Percentiles rank a stretch among this genome's conserved stretches.
phyloP scores from a whole-genome alignment of 2,113 vertebrate species.

The Progne subis region DNA sequence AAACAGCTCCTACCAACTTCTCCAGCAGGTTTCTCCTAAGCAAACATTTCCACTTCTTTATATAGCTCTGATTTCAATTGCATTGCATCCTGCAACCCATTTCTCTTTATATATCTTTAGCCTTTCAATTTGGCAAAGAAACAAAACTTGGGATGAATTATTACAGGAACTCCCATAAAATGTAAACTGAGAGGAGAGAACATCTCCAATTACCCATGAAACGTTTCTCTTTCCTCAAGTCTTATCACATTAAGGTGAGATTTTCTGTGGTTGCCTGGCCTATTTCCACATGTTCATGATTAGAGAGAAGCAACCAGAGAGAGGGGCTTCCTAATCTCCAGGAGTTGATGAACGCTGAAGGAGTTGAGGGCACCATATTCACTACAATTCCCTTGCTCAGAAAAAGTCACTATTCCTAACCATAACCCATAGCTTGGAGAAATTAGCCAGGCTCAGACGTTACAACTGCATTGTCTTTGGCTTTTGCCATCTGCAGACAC shows the following conservation, averaged over 20 bases:
- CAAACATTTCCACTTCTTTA: constrained; percentile 12
- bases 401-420: not conserved
- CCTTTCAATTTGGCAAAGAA: not conserved
- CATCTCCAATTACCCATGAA: not conserved
- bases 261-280: not conserved
- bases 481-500: not conserved
- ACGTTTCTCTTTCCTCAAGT: not conserved
- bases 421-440: not conserved
- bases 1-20: not conserved
- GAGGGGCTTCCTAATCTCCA: not conserved
- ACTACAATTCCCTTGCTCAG: not conserved
- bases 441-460: not conserved
- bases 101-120: not conserved
- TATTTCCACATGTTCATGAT: not conserved
- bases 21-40: not conserved
- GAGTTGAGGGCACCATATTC: not conserved
- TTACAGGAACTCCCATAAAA: not conserved
- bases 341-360: not conserved
- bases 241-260: not conserved
- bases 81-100: not conserved
- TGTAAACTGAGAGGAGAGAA: not conserved
- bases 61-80: not conserved
- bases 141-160: not conserved
- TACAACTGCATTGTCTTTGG: not conserved
- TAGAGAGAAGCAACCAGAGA: not conserved